Base-by-base conservation (phyloP, 2,113 vertebrate species). In the Leucosticte australis region DNA sequence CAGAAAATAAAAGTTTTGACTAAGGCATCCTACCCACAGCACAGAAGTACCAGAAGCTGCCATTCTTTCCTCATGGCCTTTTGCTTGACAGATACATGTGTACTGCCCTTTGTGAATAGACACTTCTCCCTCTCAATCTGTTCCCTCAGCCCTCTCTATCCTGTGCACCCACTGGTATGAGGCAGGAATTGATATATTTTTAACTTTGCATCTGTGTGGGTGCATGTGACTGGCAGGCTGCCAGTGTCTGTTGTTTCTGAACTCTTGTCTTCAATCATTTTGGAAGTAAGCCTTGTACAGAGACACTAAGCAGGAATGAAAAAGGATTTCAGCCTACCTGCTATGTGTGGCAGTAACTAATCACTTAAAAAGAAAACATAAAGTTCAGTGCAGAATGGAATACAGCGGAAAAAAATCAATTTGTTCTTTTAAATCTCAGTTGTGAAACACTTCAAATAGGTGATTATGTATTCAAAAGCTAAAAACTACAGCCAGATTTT, bases 151-250 rank as follows among this genome's bases (percentile, higher is more conserved):
- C 93, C 70, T 96, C 90, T 90, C 88, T 75, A 63, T 71, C 83
- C 87, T 85, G 90, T 65, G 14, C 93, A 89, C 93, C 89, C 89
- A 83, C 92, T 96, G 69, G 81, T 83, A 81, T 97, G 83, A 96
- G 83, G 92, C 27, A 15, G 94, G 92, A 94, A 79, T 92, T 96
- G 87, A 89, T 96, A 65, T 94, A 96, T 96, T 97, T 97, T 96
- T 96, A 96, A 95, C 90, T 95, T 83, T 87, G 93, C 85, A 93
- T 93, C 93, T 94, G 92, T 97, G 96, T 95, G 96, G 96, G 96
- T 92, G 90, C 78, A n/a, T 75, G 79, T 96, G 92, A 93, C 88
- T 95, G 97, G 96, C 94, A 95, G 90, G 35, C 85, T 94, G 93
- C 94, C 96, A 96, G 78, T 3, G 5, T 82, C 89, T 93, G 89